Conservation (phyloP, 2,888 invertebrate species). For the Eupithecia dodoneata region DNA sequence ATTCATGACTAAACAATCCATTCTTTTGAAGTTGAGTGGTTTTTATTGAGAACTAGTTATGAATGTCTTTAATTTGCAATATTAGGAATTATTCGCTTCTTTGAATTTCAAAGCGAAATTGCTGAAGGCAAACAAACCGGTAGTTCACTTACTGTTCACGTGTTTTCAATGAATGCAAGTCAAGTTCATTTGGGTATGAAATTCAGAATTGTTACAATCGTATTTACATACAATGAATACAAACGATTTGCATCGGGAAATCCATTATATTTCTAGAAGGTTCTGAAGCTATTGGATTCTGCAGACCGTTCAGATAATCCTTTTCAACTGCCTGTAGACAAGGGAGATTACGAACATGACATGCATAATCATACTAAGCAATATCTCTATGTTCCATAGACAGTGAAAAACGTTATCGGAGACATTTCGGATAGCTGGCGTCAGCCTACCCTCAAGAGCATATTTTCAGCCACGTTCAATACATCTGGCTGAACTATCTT, state of each 20-base stretch:
- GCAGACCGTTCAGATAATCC: not conserved
- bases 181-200: conserved; percentile 56
- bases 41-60: conserved; percentile 42
- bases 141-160: conserved; percentile 38
- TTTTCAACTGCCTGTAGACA: not conserved
- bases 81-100: conserved; percentile 57
- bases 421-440: conserved; percentile 36
- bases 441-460: conserved; percentile 40
- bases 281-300: conserved; percentile 1
- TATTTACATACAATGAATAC: conserved; percentile 41
- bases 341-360: conserved; percentile 8
- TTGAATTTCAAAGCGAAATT: conserved; percentile 58
- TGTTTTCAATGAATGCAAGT: conserved; percentile 48
- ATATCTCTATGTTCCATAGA: not conserved
- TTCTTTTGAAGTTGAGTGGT: conserved; percentile 50
- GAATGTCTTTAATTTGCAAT: conserved; percentile 42
- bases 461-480: conserved; percentile 37
- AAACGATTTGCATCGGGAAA: conserved; percentile 37
- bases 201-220: conserved; percentile 42
- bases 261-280: conserved; percentile 10
- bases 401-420: conserved; percentile 26
- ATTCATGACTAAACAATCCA: conserved; percentile 56
- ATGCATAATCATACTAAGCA: not conserved
- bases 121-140: conserved; percentile 56
- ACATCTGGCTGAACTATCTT: conserved; percentile 53